Base-by-base conservation (phyloP, 2,888 invertebrate species). In the Melanchra persicariae region DNA sequence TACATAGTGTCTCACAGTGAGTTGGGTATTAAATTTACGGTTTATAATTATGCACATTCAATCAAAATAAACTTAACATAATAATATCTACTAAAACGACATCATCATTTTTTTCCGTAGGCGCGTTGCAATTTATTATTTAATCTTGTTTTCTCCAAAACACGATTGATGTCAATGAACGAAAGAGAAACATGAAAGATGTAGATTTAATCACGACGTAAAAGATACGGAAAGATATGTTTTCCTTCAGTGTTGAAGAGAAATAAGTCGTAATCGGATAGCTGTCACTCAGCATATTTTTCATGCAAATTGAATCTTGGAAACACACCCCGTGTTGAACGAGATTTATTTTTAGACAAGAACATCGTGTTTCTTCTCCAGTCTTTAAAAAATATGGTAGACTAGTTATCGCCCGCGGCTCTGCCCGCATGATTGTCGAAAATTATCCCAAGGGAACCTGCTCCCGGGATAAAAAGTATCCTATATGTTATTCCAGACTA, bases 221-320 rank as follows among this genome's bases (percentile, higher is more conserved):
- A 74, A 74, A 62, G 1, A 40, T n/a, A 62, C 30, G n/a, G 40
- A 54, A 71, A 61, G 1, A 30, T n/a, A 45, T 26, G 15, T 37
- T 74, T 55, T 45, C 22, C 24, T 24, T 40, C 7, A 40, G 47
- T 22, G 40, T 34, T n/a, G 15, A 40, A 55, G 12, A 17, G 22
- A 47, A 45, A 64, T 55, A 30, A 65, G 5, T 74, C 22, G 15
- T 26, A 43, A 55, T 49, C 55, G 6, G 24, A 57, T 43, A 26
- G 15, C 40, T 66, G 72, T 43, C 66, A 75, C 43, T 66, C 55
- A 22, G 34, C 15, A 49, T 43, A 75, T 75, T 43, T 75, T 37
- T 57, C 49, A 75, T 57, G 34, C 4, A 72, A 75, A 74, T 72
- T 72, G n/a, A 57, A 72, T 75, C 66, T 43, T 15, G 64, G 12